Percentiles rank a stretch among this genome's conserved stretches.
phyloP scores from a whole-genome alignment of 2,113 vertebrate species.

The Myodes glareolus region DNA sequence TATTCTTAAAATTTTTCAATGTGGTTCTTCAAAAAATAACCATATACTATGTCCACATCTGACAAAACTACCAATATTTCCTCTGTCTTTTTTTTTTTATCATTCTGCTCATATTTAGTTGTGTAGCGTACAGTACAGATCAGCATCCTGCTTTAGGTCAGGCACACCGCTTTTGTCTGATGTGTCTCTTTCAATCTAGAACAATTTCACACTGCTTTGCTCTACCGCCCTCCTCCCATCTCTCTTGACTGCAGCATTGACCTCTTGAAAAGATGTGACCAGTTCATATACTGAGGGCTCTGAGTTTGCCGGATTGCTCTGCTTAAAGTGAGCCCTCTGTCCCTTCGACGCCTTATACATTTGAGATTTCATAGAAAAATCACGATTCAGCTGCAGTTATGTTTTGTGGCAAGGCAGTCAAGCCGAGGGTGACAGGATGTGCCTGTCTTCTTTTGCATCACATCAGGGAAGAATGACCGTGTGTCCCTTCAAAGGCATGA shows the following conservation, averaged over 20 bases:
- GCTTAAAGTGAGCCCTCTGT: not conserved
- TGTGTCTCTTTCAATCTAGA: not conserved
- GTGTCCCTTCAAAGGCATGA: not conserved
- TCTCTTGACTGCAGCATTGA: not conserved
- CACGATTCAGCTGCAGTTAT: not conserved
- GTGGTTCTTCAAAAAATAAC: constrained; percentile 12
- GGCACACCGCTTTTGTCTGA: not conserved
- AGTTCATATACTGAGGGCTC: not conserved
- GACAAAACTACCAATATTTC: not conserved
- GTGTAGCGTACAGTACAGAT: not conserved
- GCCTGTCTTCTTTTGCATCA: not conserved
- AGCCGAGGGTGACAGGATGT: not conserved
- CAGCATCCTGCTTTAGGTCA: not conserved
- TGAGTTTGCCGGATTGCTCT: not conserved
- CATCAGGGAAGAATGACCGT: not conserved
- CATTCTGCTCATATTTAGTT: not conserved
- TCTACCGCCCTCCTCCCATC: not conserved
- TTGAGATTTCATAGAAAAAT: constrained; percentile 1
- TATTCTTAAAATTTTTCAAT: constrained; percentile 22
- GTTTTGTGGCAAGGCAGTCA: not conserved
- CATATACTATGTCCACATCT: not conserved
- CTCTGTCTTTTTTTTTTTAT: not conserved
- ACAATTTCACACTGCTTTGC: not conserved
- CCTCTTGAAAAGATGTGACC: not conserved
- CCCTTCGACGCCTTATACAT: not conserved